Evolutionary conservation across 2,797 vertebrate species (phyloP), one percentile per base, ranked within the genome.

Genomic region (Melanotaenia pygmaea): DNA sequence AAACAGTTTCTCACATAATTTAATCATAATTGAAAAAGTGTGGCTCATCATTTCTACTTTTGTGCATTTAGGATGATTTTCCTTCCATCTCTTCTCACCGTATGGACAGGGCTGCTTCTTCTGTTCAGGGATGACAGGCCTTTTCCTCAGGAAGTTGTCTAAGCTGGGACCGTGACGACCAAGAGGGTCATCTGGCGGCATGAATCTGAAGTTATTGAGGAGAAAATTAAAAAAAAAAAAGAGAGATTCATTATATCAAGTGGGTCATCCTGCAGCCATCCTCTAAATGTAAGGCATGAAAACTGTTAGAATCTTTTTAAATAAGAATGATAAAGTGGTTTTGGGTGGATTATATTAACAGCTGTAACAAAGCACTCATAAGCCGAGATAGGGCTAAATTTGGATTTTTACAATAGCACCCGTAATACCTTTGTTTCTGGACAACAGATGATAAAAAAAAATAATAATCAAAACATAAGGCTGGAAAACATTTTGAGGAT

Each of bases 81-180:
- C 32, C 18, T 10, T 3, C 50, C 5, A 5, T 38, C 14, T 53
- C 20, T 30, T 70, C 85, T 89, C 93, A 97, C 97, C 97, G 0
- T 98, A 98, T 35, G 97, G 97, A 83, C 97, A 98, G 0, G 96
- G 96, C 77, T 98, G 97, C 71, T 97, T 98, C 92, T 97, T 98
- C 92, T 97, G 96, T 81, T 97, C 96, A 20, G 96, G 96, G 76
- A 97, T 93, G 75, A 97, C 87, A 6, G 96, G 96, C 76, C 96
- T 95, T 89, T 96, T 97, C 86, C 96, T 94, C 86, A 98, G 94
- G 91, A 98, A 98, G 89, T 98, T 98, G 83, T 98, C 97, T 73
- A 98, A 90, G 72, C 96, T 97, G 24, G 96, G 97, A 5, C 97
- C 97, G 0, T 98, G 96, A 43, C 97, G 96, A 37, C 97, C 97